Percentiles rank a stretch among this genome's conserved stretches.
phyloP scores from a whole-genome alignment of 2,888 invertebrate genomes.

The Ennomos quercinarius region DNA sequence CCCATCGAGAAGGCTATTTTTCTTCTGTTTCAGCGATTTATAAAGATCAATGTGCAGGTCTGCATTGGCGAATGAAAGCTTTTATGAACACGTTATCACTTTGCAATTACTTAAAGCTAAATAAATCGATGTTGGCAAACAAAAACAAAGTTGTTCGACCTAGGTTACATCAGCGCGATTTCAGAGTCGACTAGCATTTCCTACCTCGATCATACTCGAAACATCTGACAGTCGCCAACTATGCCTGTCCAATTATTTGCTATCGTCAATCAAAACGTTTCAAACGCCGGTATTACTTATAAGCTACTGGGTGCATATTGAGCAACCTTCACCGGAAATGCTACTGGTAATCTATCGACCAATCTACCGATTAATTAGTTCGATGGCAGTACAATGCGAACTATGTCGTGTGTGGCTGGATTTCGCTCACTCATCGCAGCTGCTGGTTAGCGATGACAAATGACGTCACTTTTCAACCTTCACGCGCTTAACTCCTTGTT shows the following conservation, averaged over 20 bases:
- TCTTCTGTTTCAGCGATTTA: too few species aligned
- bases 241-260: conserved; percentile 63
- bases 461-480: conserved; percentile 45
- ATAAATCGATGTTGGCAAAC: too few species aligned
- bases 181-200: not conserved
- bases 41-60: too few species aligned
- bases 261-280: conserved; percentile 76
- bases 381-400: conserved; percentile 77
- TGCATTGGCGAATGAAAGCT: too few species aligned
- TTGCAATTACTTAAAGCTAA: too few species aligned
- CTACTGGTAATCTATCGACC: conserved; percentile 77
- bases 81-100: too few species aligned
- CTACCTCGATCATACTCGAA: conserved; percentile 4
- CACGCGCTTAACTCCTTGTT: conserved; percentile 7
- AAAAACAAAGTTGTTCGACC: too few species aligned
- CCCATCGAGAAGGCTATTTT: too few species aligned
- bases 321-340: conserved; percentile 82
- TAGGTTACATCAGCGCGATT: not conserved
- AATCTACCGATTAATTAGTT: conserved; percentile 83
- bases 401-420: conserved; percentile 70
- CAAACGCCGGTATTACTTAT: conserved; percentile 56
- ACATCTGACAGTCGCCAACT: conserved; percentile 39
- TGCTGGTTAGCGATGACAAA: conserved; percentile 70
- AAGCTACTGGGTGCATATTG: conserved; percentile 73
- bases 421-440: conserved; percentile 81